Percentiles rank a stretch among this genome's conserved stretches.
Conservation (phyloP, 2,113 vertebrate species). For the Podocnemis expansa region DNA sequence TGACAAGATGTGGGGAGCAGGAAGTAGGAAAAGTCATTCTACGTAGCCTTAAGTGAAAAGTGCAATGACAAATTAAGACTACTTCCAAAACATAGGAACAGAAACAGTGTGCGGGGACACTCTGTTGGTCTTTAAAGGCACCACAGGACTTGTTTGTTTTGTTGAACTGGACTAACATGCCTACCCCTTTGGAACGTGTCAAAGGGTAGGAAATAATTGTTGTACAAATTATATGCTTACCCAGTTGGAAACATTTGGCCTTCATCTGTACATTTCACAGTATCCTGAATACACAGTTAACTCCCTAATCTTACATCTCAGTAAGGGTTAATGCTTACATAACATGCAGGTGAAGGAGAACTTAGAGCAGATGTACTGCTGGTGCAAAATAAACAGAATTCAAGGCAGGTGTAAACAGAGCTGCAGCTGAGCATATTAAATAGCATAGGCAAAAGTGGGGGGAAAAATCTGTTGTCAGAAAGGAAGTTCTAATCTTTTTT, state of each 20-base stretch:
- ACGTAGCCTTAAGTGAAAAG: not conserved
- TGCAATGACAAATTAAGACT: no score
- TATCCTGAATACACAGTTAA: no score
- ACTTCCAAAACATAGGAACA: no score
- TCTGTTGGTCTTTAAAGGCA: no score
- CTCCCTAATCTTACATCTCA: not conserved
- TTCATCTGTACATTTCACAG: not conserved
- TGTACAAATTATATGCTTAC: not conserved
- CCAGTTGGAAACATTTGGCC: not conserved
- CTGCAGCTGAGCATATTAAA: not conserved
- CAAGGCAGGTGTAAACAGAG: no score
- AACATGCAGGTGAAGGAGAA: not conserved
- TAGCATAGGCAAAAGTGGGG: not conserved
- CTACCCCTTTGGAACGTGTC: no score
- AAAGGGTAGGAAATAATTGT: not conserved
- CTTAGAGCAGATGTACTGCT: not conserved
- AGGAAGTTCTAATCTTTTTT: not conserved
- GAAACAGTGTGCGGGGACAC: no score
- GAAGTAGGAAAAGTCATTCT: not conserved
- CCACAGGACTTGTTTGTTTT: no score
- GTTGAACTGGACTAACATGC: no score
- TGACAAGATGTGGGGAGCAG: not conserved
- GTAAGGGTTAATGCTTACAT: not conserved
- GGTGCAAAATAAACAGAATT: not conserved
- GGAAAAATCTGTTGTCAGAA: not conserved